Evolutionary conservation across 2,113 vertebrate genomes (phyloP), one percentile per base, ranked within the genome.

Genomic region (Recurvirostra avosetta): DNA sequence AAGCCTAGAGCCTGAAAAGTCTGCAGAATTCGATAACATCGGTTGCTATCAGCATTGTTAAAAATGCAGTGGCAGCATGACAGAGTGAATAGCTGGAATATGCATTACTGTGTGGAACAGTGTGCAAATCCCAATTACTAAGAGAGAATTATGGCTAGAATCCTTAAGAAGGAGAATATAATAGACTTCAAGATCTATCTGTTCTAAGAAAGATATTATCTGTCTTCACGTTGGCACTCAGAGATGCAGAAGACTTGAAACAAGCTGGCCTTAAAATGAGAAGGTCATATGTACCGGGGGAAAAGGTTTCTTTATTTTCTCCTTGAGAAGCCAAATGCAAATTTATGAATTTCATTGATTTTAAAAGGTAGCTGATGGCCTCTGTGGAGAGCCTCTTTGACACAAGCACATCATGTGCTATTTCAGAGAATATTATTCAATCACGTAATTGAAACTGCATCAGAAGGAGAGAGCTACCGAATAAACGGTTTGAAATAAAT

Each of bases 301-400:
- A 91, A 88, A 70, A 43, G 40, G 45, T 92, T 92, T 45, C 52
- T 96, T 75, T 94, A 94, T 96, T 97, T 97, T 97, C 77, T 94
- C 68, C 90, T 97, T 96, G 53, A 96, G 92, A 95, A 95, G 86
- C 82, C 88, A 93, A 94, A 94, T 95, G 94, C 65, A 96, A 81
- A 88, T 96, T 96, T 84, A 85, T 94, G 96, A 88, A 86, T 92
- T 95, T 94, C 96, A 95, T 97, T 98, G 89, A 97, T 94, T 97
- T 96, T 86, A 96, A 85, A 97, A 95, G 92, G 92, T 94, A 92
- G 84, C 75, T 87, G 93, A 97, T 96, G 73, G 95, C 56, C 68
- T 96, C 89, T 88, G 90, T 95, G 86, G 94, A 97, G 90, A 91
- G 94, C 88, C 84, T 94, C 86, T 97, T 95, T 96, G 95, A 94